Evolutionary conservation across 2,113 vertebrate species (phyloP).

Genomic region (Eulemur rufifrons): DNA sequence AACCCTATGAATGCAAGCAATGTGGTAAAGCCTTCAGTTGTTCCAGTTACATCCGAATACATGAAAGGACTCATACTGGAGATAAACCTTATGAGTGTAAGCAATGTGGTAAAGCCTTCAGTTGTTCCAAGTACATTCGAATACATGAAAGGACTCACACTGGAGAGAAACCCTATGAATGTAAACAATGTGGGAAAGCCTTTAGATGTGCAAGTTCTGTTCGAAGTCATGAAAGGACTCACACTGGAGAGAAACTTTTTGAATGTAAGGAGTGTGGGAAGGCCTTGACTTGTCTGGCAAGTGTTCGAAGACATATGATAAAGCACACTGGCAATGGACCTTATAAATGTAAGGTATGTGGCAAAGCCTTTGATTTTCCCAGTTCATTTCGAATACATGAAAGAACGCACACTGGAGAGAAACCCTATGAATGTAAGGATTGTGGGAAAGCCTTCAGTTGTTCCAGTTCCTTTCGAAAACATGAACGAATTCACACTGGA

Average conservation of each 20-base stretch:
- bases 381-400: neutral
- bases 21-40: conserved; percentile 70
- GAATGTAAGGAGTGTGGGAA: neutral
- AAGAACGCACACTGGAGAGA: neutral
- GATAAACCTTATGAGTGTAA: conserved; percentile 87
- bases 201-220: neutral
- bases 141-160: conserved; percentile 61
- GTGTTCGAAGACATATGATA: neutral
- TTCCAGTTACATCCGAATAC: conserved; percentile 55
- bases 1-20: conserved; percentile 62
- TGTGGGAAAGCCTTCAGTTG: neutral
- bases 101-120: conserved; percentile 81
- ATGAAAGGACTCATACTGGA: conserved; percentile 85
- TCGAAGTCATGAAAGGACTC: neutral
- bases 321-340: neutral
- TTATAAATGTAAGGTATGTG: neutral
- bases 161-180: conserved; percentile 36
- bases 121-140: conserved; percentile 77
- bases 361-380: neutral
- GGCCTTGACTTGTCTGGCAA: neutral
- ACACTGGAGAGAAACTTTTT: neutral
- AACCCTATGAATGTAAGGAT: neutral
- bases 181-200: neutral
- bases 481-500: neutral
- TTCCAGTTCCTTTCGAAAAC: neutral